These are phyloP conservation scores for Hemiscyllium ocellatum DNA, from an alignment of 2,113 vertebrate genomes.

Conservation along the genomic window DNA sequence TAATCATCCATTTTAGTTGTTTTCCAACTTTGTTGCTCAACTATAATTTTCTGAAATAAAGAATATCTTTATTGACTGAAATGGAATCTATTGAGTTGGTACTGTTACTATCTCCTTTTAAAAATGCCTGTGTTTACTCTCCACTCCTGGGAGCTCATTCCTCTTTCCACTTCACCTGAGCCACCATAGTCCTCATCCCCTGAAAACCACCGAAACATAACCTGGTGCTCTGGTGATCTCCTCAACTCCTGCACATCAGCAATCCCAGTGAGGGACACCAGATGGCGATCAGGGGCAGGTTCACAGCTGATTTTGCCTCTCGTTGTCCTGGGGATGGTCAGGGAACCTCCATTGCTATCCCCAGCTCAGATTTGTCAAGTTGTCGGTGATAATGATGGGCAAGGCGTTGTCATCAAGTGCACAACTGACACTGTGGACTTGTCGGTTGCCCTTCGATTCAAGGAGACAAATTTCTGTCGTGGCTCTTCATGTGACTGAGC, in stretches of 20 bases:
- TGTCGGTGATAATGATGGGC: background rate
- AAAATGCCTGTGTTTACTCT: background rate
- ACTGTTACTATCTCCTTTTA: background rate
- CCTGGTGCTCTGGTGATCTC: background rate
- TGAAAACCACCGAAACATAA: background rate
- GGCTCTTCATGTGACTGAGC: too few species aligned
- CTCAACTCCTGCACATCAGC: background rate
- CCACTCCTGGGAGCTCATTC: background rate
- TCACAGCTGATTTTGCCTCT: background rate
- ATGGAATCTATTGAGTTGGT: background rate
- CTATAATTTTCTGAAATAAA: background rate
- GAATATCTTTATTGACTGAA: background rate
- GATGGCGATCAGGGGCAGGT: background rate
- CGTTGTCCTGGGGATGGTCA: background rate
- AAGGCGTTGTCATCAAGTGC: too few species aligned
- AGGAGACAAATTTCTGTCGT: too few species aligned
- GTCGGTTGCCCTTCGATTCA: too few species aligned
- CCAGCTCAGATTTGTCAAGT: background rate
- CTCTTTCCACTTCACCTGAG: background rate
- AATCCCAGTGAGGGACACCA: background rate
- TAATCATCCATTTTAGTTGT: background rate
- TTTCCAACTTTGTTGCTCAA: background rate
- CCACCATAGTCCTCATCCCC: background rate
- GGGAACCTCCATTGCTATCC: background rate
- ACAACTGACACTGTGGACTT: too few species aligned